Conservation (phyloP, 1,140 invertebrate genomes). For the Pollicipes pollicipes region DNA sequence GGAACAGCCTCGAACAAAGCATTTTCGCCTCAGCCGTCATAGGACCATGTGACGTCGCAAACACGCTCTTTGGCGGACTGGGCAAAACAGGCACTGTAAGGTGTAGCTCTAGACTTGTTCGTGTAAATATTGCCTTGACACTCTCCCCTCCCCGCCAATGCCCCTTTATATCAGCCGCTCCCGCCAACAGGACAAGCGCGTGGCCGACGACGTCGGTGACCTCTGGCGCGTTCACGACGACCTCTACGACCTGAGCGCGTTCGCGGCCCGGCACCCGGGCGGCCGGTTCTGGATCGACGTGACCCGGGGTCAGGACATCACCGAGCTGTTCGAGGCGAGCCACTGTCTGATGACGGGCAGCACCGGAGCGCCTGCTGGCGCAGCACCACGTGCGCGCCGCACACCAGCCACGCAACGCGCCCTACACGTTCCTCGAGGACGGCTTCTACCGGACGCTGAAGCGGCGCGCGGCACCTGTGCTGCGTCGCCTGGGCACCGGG, state of each 20-base stretch:
- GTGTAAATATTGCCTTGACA: too few species aligned
- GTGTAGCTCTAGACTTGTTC: too few species aligned
- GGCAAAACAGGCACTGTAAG: too few species aligned
- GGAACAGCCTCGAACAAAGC: too few species aligned
- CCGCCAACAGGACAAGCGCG: conserved; percentile 32
- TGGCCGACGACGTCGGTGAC: conserved; percentile 50
- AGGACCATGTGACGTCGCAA: too few species aligned
- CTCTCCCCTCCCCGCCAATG: too few species aligned
- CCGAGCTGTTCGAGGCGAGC: conserved; percentile 49
- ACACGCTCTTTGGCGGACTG: too few species aligned
- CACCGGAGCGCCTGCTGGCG: conserved; percentile 31
- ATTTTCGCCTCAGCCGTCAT: too few species aligned
- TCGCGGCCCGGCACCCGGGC: conserved; percentile 53
- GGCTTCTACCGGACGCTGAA: conserved; percentile 50
- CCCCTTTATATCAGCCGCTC: not conserved
- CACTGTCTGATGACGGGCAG: conserved; percentile 30
- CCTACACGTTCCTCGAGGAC: conserved; percentile 44
- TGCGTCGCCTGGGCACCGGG: not conserved
- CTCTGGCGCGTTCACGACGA: conserved; percentile 57
- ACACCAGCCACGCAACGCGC: conserved; percentile 35
- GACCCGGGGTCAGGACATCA: conserved; percentile 45
- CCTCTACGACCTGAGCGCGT: conserved; percentile 52
- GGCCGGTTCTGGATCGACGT: conserved; percentile 19
- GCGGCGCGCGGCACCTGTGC: conserved; percentile 25
- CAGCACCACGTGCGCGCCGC: conserved; percentile 31